Conservation (phyloP, 2,888 invertebrate genomes). For the Papilio gigon region DNA sequence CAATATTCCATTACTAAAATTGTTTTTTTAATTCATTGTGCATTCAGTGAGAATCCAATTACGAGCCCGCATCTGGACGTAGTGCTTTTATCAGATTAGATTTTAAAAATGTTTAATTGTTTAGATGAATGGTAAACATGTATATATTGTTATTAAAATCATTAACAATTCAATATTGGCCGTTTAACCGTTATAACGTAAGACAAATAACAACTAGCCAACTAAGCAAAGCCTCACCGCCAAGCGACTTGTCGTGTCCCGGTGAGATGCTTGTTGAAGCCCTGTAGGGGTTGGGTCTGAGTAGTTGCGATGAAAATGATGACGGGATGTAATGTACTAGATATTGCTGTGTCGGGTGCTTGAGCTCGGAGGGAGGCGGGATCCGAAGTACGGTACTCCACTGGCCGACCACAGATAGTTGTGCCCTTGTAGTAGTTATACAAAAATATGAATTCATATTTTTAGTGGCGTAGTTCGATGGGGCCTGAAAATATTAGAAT, state of each 20-base stretch:
- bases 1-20: neutral
- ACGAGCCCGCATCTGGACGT: neutral
- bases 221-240: neutral
- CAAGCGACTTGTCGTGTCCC: conserved; percentile 3
- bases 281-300: neutral
- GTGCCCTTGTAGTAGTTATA: conserved; percentile 40
- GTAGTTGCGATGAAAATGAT: neutral
- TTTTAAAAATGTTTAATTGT: neutral
- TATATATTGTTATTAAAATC: too few species aligned
- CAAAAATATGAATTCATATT: too few species aligned
- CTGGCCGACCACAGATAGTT: conserved; percentile 41
- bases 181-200: too few species aligned
- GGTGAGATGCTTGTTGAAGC: neutral
- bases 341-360: neutral
- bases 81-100: conserved; percentile 25
- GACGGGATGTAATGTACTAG: neutral
- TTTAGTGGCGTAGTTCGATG: too few species aligned
- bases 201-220: too few species aligned
- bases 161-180: too few species aligned
- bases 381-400: conserved; percentile 41
- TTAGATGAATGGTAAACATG: neutral
- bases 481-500: too few species aligned
- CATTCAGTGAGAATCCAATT: conserved; percentile 1
- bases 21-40: conserved; percentile 26
- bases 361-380: conserved; percentile 30